Base-by-base conservation (phyloP, 2,888 invertebrate species). In the Lottia scabra region DNA sequence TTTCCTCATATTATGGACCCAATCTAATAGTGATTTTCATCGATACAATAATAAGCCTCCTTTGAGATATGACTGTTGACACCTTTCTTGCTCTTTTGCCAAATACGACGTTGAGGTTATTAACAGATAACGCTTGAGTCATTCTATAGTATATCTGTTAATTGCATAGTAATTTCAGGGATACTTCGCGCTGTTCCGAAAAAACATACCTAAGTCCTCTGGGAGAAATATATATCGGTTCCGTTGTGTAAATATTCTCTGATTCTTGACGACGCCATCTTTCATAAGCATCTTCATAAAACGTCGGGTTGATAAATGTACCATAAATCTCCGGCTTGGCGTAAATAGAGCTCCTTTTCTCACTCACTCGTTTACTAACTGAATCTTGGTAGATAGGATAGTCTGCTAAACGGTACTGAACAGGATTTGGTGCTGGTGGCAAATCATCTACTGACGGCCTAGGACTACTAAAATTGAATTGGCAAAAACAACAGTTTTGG, bases 251-350 rank as follows among this genome's bases (percentile, higher is more conserved):
- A 8, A 67, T 67, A 19, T 75, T 72, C 19, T 56, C 56, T 12
- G 56, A 8, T 13, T 56, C 56, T 8, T 69, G 69, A 26, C 63
- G 44, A 26, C 67, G 69, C 75, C 75, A 75, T 45, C 72, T 67
- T 13, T 67, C 68, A 65, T 75, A 75, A 13, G 66, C 70, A 19
- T 75, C 72, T 68, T 75, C 75, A 67, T 75, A 75, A 48, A 75
- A 75, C 30, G 69, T 56, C 13, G 75, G 75, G 46, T 75, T 72
- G 65, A 75, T 72, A 64, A 75, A 75, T 2, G 72, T 70, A 65
- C 72, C 70, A 72, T 72, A 70, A 38, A 75, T 67, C 62, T 75
- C 70, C n/a, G 75, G 75, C 62, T 67, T 67, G 43, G 72, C 70
- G 45, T 72, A 70, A 13, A 67, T 72, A 27, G 67, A n/a, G 16